phyloP scores from a whole-genome alignment of 2,113 vertebrate genomes.

The Pavo muticus region DNA sequence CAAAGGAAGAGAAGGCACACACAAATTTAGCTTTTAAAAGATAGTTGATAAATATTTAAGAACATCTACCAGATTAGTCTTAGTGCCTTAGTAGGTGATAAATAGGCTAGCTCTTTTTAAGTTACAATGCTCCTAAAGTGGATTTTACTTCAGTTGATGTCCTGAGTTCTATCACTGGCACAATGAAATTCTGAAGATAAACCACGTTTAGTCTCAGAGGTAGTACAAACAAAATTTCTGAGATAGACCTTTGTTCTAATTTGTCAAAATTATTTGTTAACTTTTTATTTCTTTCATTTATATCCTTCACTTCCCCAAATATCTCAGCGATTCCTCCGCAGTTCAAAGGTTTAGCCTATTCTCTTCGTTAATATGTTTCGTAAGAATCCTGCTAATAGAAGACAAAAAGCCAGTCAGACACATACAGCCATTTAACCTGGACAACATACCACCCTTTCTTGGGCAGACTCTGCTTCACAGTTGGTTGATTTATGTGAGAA shows the following conservation, averaged over 20 bases:
- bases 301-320: not conserved
- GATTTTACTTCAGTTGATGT: not conserved
- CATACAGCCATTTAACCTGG: not conserved
- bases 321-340: not conserved
- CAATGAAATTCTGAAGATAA: not conserved
- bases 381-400: not conserved
- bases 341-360: not conserved
- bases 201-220: not conserved
- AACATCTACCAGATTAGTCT: not conserved
- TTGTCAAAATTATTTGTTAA: not conserved
- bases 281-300: not conserved
- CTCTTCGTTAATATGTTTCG: not conserved
- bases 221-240: not conserved
- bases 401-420: not conserved
- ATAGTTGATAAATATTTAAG: not conserved
- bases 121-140: not conserved
- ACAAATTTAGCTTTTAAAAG: not conserved
- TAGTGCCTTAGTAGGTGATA: not conserved
- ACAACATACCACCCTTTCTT: not conserved
- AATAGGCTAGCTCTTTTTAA: not conserved
- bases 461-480: not conserved
- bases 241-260: not conserved
- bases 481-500: not conserved
- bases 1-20: not conserved
- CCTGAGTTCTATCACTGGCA: not conserved